These are phyloP conservation scores for Amphibalanus amphitrite DNA, from an alignment of 1,140 invertebrate genomes.

Conservation along the genomic window DNA sequence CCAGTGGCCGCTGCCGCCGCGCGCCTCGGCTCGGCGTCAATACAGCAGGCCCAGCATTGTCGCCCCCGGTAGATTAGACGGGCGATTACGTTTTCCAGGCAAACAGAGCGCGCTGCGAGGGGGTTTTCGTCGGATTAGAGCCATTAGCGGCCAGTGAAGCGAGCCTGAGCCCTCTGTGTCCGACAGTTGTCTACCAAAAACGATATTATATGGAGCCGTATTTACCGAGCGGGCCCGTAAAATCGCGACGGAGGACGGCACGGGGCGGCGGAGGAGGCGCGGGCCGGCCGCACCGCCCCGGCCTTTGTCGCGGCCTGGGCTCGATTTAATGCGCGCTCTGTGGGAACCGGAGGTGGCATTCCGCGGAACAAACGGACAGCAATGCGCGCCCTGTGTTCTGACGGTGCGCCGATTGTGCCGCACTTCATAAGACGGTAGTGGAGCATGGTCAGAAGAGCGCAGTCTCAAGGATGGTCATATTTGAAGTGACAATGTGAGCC, in stretches of 20 bases:
- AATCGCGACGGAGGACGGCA: background rate
- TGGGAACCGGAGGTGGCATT: background rate
- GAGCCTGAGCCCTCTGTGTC: background rate
- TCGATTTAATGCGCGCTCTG: background rate
- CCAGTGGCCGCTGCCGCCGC: too few relatives aligned
- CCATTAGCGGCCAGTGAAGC: background rate
- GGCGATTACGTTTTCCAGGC: conserved; percentile 2
- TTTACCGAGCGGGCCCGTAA: background rate
- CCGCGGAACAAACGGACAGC: background rate
- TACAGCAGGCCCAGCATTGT: background rate
- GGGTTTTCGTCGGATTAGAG: background rate
- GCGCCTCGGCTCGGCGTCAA: too few relatives aligned
- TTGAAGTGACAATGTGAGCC: background rate
- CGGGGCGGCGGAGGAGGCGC: too few relatives aligned
- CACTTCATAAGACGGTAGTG: background rate
- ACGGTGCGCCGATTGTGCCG: background rate
- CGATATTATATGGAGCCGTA: background rate
- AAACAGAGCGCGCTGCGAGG: background rate
- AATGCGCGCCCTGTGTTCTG: background rate
- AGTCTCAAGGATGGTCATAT: background rate
- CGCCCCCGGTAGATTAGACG: background rate
- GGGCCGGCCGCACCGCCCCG: too few relatives aligned
- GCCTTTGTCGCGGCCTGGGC: background rate
- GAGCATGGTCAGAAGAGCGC: background rate
- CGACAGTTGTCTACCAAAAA: background rate